These are phyloP conservation scores for Taenaris catops DNA, from an alignment of 2,888 invertebrate genomes.

Conservation along the genomic window DNA sequence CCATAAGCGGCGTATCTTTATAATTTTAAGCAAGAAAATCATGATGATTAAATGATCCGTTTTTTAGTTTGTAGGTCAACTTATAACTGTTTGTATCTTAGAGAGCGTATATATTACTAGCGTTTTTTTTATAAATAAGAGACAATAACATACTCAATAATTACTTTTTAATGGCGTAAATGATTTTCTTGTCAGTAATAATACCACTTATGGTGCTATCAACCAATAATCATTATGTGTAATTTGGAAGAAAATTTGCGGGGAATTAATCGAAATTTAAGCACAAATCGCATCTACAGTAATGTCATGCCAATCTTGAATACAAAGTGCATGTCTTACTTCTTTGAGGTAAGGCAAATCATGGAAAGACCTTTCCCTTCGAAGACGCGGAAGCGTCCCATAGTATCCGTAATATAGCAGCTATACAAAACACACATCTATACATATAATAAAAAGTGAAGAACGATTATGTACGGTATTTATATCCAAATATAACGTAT, in stretches of 20 bases:
- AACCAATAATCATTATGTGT: constrained; percentile 24
- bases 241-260: constrained; percentile 30
- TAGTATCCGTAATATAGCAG: constrained; percentile 85
- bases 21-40: too few species aligned
- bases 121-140: too few species aligned
- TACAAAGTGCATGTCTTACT: constrained; percentile 81
- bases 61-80: too few species aligned
- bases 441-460: too few species aligned
- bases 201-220: constrained; percentile 27
- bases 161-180: constrained; percentile 27
- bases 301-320: constrained; percentile 48
- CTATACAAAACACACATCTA: constrained; percentile 68
- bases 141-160: too few species aligned
- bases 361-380: constrained; percentile 89
- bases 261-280: constrained; percentile 29
- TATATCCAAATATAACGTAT: too few species aligned
- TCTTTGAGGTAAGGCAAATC: constrained; percentile 89
- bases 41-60: too few species aligned
- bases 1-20: too few species aligned
- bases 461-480: too few species aligned
- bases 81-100: too few species aligned
- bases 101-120: too few species aligned
- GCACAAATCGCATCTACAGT: constrained; percentile 26
- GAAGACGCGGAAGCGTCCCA: constrained; percentile 85
- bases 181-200: constrained; percentile 25